phyloP scores from a whole-genome alignment of 2,797 vertebrate species.

The Staurois parvus region DNA sequence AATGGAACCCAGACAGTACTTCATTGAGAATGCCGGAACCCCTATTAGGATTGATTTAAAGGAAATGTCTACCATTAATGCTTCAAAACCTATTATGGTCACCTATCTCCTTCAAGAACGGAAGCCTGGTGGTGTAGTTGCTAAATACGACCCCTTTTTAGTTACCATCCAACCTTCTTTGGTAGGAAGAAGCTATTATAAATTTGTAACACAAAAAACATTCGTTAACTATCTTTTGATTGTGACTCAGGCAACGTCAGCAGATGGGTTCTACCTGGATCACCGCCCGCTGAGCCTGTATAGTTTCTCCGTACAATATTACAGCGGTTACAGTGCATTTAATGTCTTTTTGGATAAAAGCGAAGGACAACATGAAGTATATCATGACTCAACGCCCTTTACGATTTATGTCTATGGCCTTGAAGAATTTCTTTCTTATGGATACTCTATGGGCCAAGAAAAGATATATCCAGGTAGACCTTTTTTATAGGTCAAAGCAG shows the following conservation, averaged over 20 bases:
- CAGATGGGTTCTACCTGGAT: conserved; percentile 42
- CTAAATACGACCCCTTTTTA: conserved; percentile 20
- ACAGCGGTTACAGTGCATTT: conserved; percentile 12
- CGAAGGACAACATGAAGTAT: conserved; percentile 50
- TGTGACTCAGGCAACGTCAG: conserved; percentile 1
- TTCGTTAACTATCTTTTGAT: conserved; percentile 44
- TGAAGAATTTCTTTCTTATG: conserved; percentile 18
- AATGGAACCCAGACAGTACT: not conserved
- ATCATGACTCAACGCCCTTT: conserved; percentile 15
- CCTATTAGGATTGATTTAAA: not conserved
- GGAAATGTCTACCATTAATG: conserved; percentile 8
- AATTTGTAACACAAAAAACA: conserved; percentile 36
- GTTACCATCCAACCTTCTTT: conserved; percentile 14
- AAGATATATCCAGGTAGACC: conserved; percentile 33
- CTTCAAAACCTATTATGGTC: conserved; percentile 44
- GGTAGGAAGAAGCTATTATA: conserved; percentile 22
- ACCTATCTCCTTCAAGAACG: conserved; percentile 33
- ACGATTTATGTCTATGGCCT: conserved; percentile 30
- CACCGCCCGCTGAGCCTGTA: conserved; percentile 17
- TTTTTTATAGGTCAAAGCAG: not conserved
- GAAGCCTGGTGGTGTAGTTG: not conserved
- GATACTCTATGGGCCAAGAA: conserved; percentile 48
- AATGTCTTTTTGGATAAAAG: conserved; percentile 32
- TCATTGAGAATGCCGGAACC: not conserved
- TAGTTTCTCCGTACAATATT: not conserved